Evolutionary conservation across 2,113 vertebrate genomes (phyloP).

Genomic region (Narcine bancroftii): DNA sequence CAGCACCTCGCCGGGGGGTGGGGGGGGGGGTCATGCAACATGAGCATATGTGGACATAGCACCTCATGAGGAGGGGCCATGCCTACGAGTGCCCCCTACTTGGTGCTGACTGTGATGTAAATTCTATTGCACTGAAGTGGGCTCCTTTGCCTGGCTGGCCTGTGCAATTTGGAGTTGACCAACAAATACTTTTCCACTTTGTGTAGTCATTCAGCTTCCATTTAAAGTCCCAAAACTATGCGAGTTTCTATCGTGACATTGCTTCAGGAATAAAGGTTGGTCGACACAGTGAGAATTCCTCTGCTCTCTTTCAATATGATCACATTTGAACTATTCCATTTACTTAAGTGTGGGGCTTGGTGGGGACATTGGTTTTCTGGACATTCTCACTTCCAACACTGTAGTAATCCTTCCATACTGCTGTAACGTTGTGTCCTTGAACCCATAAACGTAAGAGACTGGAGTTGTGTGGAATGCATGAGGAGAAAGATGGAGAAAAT

Average conservation of each 20-base stretch:
- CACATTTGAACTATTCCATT: background rate
- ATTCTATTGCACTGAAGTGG: background rate
- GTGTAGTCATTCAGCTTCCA: background rate
- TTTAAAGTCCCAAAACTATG: background rate
- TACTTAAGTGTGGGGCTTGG: background rate
- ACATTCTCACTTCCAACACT: background rate
- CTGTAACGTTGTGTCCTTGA: too few relatives aligned
- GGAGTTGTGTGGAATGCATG: background rate
- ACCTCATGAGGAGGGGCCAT: too few relatives aligned
- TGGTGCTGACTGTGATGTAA: too few relatives aligned
- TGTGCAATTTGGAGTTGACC: too few relatives aligned
- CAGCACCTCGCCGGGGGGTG: too few relatives aligned
- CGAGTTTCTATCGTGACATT: background rate
- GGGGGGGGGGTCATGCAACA: too few relatives aligned
- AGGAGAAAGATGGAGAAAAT: background rate
- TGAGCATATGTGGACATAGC: too few relatives aligned
- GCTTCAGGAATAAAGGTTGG: background rate
- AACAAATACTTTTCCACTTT: background rate
- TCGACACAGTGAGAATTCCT: background rate
- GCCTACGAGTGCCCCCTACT: too few relatives aligned
- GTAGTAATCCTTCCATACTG: background rate
- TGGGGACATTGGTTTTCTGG: too few relatives aligned
- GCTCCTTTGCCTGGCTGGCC: background rate
- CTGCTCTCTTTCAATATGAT: background rate
- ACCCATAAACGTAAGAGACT: background rate